Evolutionary conservation across 2,113 vertebrate genomes (phyloP).

Genomic region (Poeciliopsis prolifica): DNA sequence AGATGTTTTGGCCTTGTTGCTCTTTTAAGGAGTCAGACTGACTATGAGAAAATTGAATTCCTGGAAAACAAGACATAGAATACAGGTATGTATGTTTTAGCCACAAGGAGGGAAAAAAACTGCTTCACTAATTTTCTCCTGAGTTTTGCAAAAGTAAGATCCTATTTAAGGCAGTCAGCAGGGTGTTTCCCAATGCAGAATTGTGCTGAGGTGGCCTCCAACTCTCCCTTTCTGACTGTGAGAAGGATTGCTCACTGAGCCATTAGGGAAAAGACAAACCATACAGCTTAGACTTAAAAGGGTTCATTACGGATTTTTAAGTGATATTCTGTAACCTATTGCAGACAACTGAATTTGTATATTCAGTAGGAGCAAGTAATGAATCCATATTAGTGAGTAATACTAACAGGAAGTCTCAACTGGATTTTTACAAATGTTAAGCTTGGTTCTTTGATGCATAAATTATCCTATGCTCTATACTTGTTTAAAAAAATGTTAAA

Average conservation of each 20-base stretch:
- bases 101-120: constrained; percentile 25
- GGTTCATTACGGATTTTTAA: not conserved
- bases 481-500: too few species aligned
- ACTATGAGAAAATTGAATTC: constrained; percentile 14
- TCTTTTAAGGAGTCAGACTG: constrained; percentile 18
- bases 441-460: not conserved
- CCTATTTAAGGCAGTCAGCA: constrained; percentile 46
- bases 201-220: constrained; percentile 41
- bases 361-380: not conserved
- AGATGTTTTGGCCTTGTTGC: constrained; percentile 27
- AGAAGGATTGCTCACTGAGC: constrained; percentile 46
- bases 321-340: not conserved
- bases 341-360: not conserved
- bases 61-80: not conserved
- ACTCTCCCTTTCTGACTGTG: constrained; percentile 40
- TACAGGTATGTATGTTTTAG: constrained; percentile 53
- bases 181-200: constrained; percentile 51
- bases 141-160: constrained; percentile 70
- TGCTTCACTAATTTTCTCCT: constrained; percentile 61
- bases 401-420: not conserved
- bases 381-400: not conserved
- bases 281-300: not conserved
- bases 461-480: not conserved
- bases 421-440: not conserved
- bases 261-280: constrained; percentile 23